These are phyloP conservation scores for Tetragonula carbonaria DNA, from an alignment of 2,888 invertebrate genomes.

Conservation along the genomic window DNA sequence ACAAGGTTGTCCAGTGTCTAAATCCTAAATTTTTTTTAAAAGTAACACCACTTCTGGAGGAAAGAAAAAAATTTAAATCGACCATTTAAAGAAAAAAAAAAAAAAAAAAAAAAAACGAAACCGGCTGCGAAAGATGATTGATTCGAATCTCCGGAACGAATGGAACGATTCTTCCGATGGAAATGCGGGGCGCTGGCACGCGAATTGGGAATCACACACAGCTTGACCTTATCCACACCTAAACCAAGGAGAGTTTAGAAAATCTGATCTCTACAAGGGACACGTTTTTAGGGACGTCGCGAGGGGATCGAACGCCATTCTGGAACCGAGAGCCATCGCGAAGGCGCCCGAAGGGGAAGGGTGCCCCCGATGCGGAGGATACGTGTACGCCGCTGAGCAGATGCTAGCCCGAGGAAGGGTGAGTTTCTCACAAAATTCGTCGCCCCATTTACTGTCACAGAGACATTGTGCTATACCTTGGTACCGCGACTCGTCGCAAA, in stretches of 20 bases:
- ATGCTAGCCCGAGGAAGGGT: slow-evolving; percentile 96
- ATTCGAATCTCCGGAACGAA: not conserved
- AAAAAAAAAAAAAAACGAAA: not conserved
- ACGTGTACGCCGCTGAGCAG: slow-evolving; percentile 95
- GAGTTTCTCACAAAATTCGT: slow-evolving; percentile 83
- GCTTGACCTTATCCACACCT: not conserved
- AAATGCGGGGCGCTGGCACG: slow-evolving; percentile 14
- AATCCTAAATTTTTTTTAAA: too few species aligned
- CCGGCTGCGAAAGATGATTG: slow-evolving; percentile 14
- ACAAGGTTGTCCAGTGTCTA: too few species aligned
- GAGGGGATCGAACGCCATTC: slow-evolving; percentile 85
- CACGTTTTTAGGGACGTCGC: slow-evolving; percentile 74
- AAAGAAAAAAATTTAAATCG: not conserved
- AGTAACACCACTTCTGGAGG: not conserved
- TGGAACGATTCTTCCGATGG: not conserved
- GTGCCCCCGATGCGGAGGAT: slow-evolving; percentile 95
- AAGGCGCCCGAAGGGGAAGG: slow-evolving; percentile 94
- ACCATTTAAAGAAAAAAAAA: not conserved
- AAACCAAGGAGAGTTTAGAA: not conserved
- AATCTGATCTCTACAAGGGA: slow-evolving; percentile 36
- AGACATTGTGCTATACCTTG: slow-evolving; percentile 37
- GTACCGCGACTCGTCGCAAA: slow-evolving; percentile 57
- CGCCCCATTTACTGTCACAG: not conserved
- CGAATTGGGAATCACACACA: slow-evolving; percentile 28
- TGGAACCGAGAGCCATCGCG: slow-evolving; percentile 90